phyloP scores from a whole-genome alignment of 2,888 invertebrate genomes.

The Epirrita christyi region DNA sequence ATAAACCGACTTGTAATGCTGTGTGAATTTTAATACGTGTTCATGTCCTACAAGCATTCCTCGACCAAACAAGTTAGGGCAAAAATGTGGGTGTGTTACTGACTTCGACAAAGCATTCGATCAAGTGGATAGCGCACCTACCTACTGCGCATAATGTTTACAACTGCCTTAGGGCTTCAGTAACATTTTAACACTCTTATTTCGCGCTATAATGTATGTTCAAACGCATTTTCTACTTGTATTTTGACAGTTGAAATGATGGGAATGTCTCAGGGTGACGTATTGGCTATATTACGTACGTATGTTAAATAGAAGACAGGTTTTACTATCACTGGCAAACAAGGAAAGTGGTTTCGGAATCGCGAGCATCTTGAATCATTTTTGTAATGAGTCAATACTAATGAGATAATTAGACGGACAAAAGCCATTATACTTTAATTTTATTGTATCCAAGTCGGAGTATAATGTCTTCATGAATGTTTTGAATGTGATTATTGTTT shows the following conservation, averaged over 20 bases:
- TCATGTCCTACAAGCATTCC: slow-evolving; percentile 31
- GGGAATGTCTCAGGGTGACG: slow-evolving; percentile 13
- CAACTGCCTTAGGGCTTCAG: background rate
- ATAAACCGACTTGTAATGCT: background rate
- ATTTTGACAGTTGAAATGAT: background rate
- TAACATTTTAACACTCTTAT: background rate
- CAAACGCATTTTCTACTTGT: background rate
- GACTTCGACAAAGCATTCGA: slow-evolving; percentile 25
- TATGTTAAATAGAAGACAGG: slow-evolving; percentile 9
- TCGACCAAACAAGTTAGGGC: slow-evolving; percentile 27
- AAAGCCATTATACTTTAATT: slow-evolving; percentile 34
- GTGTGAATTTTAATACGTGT: background rate
- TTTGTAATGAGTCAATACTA: slow-evolving; percentile 33
- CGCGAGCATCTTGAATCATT: slow-evolving; percentile 31
- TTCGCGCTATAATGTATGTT: background rate
- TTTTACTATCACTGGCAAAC: slow-evolving; percentile 25
- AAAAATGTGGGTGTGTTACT: slow-evolving; percentile 45
- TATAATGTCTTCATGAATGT: slow-evolving; percentile 12
- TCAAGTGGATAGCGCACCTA: slow-evolving; percentile 16
- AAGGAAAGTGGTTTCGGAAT: slow-evolving; percentile 35
- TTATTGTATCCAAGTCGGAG: slow-evolving; percentile 13
- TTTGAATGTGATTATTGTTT: slow-evolving; percentile 8
- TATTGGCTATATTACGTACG: slow-evolving; percentile 10
- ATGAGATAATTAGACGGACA: slow-evolving; percentile 27
- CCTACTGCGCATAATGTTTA: slow-evolving; percentile 11